Conservation (phyloP, 2,888 invertebrate species). For the Sclerodermus sp. region DNA sequence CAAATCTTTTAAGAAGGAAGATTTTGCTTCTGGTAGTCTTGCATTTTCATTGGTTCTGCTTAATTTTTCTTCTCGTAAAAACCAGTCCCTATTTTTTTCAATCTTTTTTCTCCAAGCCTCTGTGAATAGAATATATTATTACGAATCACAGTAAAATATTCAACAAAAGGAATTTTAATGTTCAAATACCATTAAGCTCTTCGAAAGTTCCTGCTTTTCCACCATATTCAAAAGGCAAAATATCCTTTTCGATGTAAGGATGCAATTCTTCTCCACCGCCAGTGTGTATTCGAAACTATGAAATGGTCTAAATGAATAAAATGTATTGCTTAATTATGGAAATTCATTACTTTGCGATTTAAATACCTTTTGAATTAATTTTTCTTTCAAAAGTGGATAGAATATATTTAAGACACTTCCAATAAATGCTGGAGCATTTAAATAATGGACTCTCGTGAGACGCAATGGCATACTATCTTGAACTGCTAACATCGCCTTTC, state of each 20-base stretch:
- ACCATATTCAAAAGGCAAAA: conserved; percentile 58
- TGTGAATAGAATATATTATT: conserved; percentile 27
- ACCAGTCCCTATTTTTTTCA: conserved; percentile 50
- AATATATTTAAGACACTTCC: conserved; percentile 45
- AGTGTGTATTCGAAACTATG: conserved; percentile 54
- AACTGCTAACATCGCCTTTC: conserved; percentile 50
- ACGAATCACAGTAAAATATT: no score
- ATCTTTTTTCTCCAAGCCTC: conserved; percentile 49
- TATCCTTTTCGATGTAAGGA: conserved; percentile 51
- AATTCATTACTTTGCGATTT: not conserved
- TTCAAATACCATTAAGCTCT: conserved; percentile 41
- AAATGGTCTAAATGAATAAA: conserved; percentile 10
- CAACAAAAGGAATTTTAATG: no score
- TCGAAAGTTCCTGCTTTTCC: conserved; percentile 53
- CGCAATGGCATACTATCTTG: conserved; percentile 56
- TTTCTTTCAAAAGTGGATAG: conserved; percentile 51
- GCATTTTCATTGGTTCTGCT: conserved; percentile 45
- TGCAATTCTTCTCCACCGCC: conserved; percentile 53
- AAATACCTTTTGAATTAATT: conserved; percentile 50
- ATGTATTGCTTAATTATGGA: not conserved
- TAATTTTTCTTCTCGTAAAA: conserved; percentile 48
- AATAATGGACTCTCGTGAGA: conserved; percentile 44
- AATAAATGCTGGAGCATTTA: conserved; percentile 47
- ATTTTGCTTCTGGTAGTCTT: conserved; percentile 39
- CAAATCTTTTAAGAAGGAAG: conserved; percentile 36